These are phyloP conservation scores for Perizoma flavofasciatum DNA, from an alignment of 2,888 invertebrate genomes.

Conservation along the genomic window DNA sequence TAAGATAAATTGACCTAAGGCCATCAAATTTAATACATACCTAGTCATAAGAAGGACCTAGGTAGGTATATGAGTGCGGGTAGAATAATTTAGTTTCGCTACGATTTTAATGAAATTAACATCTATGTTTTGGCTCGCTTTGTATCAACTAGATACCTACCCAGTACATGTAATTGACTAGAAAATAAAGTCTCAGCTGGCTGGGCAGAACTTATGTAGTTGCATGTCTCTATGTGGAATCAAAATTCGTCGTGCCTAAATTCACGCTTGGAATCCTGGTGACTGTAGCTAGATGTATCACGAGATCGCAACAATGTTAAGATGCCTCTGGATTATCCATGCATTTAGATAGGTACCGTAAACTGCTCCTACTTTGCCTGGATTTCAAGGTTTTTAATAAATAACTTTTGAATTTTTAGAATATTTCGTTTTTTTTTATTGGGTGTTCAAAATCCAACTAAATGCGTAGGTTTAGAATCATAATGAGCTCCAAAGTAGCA, in stretches of 20 bases:
- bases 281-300: not conserved
- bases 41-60: too few relatives aligned
- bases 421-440: too few relatives aligned
- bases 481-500: too few relatives aligned
- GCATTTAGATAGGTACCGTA: too few relatives aligned
- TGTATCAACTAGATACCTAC: not conserved
- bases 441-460: too few relatives aligned
- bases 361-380: too few relatives aligned
- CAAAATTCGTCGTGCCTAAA: slow-evolving; percentile 15
- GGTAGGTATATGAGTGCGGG: too few relatives aligned
- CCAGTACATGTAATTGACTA: slow-evolving; percentile 7
- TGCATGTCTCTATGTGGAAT: slow-evolving; percentile 18
- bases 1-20: too few relatives aligned
- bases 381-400: too few relatives aligned
- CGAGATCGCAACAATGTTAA: not conserved
- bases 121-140: not conserved
- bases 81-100: not conserved
- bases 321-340: not conserved
- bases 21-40: too few relatives aligned
- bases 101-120: not conserved
- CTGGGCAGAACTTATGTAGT: slow-evolving; percentile 5
- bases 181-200: slow-evolving; percentile 19
- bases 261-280: slow-evolving; percentile 4
- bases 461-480: too few relatives aligned
- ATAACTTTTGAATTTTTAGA: too few relatives aligned